A percentile compares a stretch with the other conserved stretches of the same genome.
Evolutionary conservation across 1,140 invertebrate species (phyloP).

Genomic region (Drosophila bifasciata): DNA sequence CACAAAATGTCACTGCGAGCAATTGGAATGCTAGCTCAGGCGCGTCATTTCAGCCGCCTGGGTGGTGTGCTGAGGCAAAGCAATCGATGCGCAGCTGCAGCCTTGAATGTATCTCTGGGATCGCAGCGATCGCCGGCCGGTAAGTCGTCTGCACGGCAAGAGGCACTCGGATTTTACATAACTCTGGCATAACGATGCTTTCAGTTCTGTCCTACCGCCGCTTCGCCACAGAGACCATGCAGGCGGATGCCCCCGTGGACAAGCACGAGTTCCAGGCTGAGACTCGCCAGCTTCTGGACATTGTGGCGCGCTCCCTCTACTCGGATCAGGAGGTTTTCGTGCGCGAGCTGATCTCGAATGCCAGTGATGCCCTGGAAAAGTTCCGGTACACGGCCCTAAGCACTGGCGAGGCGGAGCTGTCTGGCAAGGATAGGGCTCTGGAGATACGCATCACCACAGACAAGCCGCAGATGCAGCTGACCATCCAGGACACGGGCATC

Average conservation of each 20-base stretch:
- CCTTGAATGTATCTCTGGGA: slow-evolving; percentile 2
- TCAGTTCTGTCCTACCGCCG: slow-evolving; percentile 20
- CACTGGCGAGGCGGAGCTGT: slow-evolving; percentile 79
- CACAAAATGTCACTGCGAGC: slow-evolving; percentile 32
- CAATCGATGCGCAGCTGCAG: background rate
- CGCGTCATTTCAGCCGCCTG: slow-evolving; percentile 17
- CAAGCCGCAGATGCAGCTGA: slow-evolving; percentile 93
- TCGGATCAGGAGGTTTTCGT: slow-evolving; percentile 99
- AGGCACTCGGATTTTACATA: background rate
- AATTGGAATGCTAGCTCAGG: slow-evolving; percentile 25
- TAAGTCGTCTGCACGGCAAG: background rate
- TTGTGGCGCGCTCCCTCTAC: slow-evolving; percentile 98
- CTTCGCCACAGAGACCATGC: slow-evolving; percentile 42
- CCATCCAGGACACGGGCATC: slow-evolving; percentile 96
- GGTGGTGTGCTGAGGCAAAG: slow-evolving; percentile 7
- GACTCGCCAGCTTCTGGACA: slow-evolving; percentile 97
- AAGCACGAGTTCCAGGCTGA: slow-evolving; percentile 97
- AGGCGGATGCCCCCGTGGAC: slow-evolving; percentile 52
- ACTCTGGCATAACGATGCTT: background rate
- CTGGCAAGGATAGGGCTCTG: slow-evolving; percentile 86
- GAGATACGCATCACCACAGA: slow-evolving; percentile 96
- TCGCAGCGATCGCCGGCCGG: slow-evolving; percentile 14
- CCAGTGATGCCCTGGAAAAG: slow-evolving; percentile 98
- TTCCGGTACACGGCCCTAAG: slow-evolving; percentile 90
- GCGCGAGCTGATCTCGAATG: slow-evolving; percentile 97